Conservation (phyloP, 2,113 vertebrate species). For the Ictidomys tridecemlineatus region DNA sequence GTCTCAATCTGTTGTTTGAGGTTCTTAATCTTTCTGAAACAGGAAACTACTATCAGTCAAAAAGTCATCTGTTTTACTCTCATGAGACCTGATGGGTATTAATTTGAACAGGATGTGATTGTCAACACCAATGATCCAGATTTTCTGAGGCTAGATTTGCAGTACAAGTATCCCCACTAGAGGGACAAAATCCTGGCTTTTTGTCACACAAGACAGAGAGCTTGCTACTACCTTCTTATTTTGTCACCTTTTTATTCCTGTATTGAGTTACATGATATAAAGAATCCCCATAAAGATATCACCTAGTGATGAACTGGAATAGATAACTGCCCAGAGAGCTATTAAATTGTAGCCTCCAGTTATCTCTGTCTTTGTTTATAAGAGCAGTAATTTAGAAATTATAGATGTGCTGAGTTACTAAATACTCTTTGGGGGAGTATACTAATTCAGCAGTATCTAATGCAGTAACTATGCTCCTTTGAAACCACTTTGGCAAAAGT, state of each 20-base stretch:
- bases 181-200: not conserved
- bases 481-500: conserved; percentile 58
- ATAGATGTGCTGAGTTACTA: conserved; percentile 75
- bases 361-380: conserved; percentile 75
- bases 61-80: conserved; percentile 13
- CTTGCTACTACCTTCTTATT: not conserved
- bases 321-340: conserved; percentile 54
- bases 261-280: conserved; percentile 31
- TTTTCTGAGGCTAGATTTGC: not conserved
- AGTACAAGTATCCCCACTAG: not conserved
- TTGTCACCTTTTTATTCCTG: conserved; percentile 9
- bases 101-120: conserved; percentile 11
- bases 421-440: conserved; percentile 75
- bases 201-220: not conserved
- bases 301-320: conserved; percentile 37
- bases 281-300: conserved; percentile 54
- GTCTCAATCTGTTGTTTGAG: not conserved
- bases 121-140: not conserved
- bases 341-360: conserved; percentile 58
- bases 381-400: conserved; percentile 74
- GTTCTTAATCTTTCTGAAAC: not conserved
- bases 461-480: conserved; percentile 64
- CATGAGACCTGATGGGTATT: not conserved
- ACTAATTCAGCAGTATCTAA: conserved; percentile 75
- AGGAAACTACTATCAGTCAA: not conserved